Evolutionary conservation across 2,113 vertebrate species (phyloP).

Genomic region (Aphelocoma coerulescens): DNA sequence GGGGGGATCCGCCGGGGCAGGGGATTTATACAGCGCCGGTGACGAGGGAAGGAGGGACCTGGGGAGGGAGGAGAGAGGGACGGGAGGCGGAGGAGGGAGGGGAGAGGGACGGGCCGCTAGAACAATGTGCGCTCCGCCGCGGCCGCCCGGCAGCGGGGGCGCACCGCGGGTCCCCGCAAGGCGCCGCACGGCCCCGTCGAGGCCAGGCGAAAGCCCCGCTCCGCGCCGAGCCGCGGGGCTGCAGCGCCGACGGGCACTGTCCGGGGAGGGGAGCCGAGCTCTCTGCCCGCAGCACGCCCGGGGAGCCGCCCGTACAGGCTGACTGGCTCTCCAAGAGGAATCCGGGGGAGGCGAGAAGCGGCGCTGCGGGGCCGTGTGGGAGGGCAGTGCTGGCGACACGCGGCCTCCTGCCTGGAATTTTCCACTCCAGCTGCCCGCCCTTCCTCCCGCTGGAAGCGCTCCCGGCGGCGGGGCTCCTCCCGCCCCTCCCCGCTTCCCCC

Average conservation of each 20-base stretch:
- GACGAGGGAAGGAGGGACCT: slow-evolving; percentile 56
- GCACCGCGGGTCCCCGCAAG: background rate
- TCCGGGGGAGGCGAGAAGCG: background rate
- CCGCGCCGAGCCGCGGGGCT: no score
- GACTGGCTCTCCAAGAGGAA: background rate
- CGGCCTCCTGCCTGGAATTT: slow-evolving; percentile 46
- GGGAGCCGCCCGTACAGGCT: no score
- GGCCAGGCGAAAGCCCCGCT: background rate
- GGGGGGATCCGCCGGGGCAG: slow-evolving; percentile 15
- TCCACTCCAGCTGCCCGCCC: slow-evolving; percentile 38
- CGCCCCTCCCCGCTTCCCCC: background rate
- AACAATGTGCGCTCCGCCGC: background rate
- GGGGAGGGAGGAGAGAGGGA: slow-evolving; percentile 27
- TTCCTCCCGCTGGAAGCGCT: background rate
- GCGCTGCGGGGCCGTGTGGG: background rate
- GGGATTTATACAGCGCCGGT: slow-evolving; percentile 51
- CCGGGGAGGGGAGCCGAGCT: accelerated
- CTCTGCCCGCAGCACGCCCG: background rate
- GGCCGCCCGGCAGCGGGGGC: background rate
- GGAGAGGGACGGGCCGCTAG: background rate
- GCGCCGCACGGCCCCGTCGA: background rate
- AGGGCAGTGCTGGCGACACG: background rate
- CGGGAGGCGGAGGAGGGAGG: background rate
- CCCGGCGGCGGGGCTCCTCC: background rate
- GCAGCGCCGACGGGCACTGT: background rate